Percentiles rank a stretch among this genome's conserved stretches.
Conservation (phyloP, 2,113 vertebrate species). For the Paradisaea rubra region DNA sequence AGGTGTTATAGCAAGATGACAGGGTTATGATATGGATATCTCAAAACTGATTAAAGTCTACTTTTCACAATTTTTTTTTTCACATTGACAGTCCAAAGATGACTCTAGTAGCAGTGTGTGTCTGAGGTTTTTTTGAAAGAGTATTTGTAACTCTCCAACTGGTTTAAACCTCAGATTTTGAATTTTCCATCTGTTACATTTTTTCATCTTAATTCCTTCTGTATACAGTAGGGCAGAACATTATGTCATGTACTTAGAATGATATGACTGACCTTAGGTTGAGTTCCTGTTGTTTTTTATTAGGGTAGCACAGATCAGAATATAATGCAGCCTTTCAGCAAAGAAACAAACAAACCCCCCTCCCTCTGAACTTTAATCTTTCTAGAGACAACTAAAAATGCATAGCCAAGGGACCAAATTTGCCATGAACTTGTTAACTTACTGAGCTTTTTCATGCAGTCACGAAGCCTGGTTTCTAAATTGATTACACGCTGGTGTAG, state of each 20-base stretch:
- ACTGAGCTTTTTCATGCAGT: slow-evolving; percentile 99
- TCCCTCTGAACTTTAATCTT: background rate
- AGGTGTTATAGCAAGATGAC: background rate
- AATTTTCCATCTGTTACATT: background rate
- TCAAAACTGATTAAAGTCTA: background rate
- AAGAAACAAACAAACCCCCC: background rate
- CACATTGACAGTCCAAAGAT: background rate
- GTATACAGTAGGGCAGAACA: background rate
- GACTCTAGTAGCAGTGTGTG: background rate
- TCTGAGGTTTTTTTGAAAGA: background rate
- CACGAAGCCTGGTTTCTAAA: slow-evolving; percentile 88
- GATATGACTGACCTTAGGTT: background rate
- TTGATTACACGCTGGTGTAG: slow-evolving; percentile 90
- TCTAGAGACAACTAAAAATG: background rate
- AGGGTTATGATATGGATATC: background rate
- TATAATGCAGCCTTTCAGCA: slow-evolving; percentile 12
- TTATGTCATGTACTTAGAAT: background rate
- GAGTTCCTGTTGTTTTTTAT: background rate
- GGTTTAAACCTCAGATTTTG: background rate
- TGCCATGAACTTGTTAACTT: slow-evolving; percentile 61
- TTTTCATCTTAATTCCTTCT: background rate
- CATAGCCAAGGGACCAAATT: background rate
- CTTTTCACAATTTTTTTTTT: background rate
- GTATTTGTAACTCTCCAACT: background rate
- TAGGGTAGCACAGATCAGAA: slow-evolving; percentile 66